Evolutionary conservation across 2,888 invertebrate genomes (phyloP), one percentile per base, ranked within the genome.

Genomic region (Brenthis hecate): DNA sequence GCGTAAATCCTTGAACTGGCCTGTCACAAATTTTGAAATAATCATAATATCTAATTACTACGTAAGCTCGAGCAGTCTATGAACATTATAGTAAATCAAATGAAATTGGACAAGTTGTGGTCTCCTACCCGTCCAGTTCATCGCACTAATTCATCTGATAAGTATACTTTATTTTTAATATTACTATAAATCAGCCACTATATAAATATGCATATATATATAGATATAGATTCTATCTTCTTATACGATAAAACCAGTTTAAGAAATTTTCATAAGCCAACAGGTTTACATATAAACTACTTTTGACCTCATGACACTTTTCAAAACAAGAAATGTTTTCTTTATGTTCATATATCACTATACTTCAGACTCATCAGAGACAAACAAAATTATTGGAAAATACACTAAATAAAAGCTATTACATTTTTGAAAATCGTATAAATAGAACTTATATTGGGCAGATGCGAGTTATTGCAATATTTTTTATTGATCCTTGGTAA

Each of bases 401-500:
- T 28, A 4, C 28, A 28, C 23, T 23, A 28, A 5, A 28, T 28
- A 28, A 28, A 28, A 28, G 4, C 4, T 28, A 28, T 28, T 28
- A 28, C 5, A 28, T 28, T 28, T 28, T 28, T 28, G 0, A 5
- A 23, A 28, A 28, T 28, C 28, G 28, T 28, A 47, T 57, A 58
- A 47, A 57, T n/a, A n/a, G 14, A 4, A 11, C 14, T 48, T 50
- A 4, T 14, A 50, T 5, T 48, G 11, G 13, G 51, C 16, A 53
- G 53, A 62, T 62, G 53, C 53, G 14, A 62, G 36, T n/a, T 36
- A 62, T 36, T 28, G 56, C 61, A 53, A 43, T 53, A 23, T 43
- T 65, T 65, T 61, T 69, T 56, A 56, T 56, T 61, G 19, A 62
- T 57, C 55, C 57, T 66, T 66, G 53, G 56, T 65, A 57, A 62